A percentile compares a stretch with the other conserved stretches of the same genome.
Conservation (phyloP, 2,888 invertebrate genomes). For the Calameuta idolon region DNA sequence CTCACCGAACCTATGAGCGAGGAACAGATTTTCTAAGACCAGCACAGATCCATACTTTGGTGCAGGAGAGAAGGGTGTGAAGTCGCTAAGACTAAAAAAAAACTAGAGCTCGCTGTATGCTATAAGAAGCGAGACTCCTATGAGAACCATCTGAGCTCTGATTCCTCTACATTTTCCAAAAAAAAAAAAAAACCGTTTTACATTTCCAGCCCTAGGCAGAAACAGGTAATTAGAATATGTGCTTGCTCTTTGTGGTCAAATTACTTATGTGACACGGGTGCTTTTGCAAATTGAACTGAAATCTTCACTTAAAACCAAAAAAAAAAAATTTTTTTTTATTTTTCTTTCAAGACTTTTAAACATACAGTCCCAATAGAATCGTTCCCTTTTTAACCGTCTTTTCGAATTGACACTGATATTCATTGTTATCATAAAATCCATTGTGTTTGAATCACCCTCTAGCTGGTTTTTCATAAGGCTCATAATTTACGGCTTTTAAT, state of each 20-base stretch:
- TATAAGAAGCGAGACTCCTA: conserved; percentile 62
- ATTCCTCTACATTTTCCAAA: conserved; percentile 66
- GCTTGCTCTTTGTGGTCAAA: conserved; percentile 65
- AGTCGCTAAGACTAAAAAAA: conserved; percentile 53
- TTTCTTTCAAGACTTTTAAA: neutral
- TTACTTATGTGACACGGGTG: conserved; percentile 39
- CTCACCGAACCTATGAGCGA: conserved; percentile 53
- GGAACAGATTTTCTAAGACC: conserved; percentile 57
- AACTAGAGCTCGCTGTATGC: conserved; percentile 56
- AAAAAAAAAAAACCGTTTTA: conserved; percentile 61
- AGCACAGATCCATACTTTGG: conserved; percentile 66
- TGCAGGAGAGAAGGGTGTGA: conserved; percentile 66
- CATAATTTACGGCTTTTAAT: conserved; percentile 25
- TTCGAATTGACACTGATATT: neutral
- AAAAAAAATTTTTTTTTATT: conserved; percentile 1
- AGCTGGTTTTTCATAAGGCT: neutral
- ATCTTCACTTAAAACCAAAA: neutral
- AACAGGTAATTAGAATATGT: conserved; percentile 62
- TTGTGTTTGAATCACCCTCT: neutral
- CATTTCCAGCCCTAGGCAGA: conserved; percentile 63
- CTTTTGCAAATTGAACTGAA: conserved; percentile 44
- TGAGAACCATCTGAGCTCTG: conserved; percentile 67
- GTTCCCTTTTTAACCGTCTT: neutral
- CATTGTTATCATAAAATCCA: neutral
- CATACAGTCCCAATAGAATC: neutral